Evolutionary conservation across 2,113 vertebrate species (phyloP).

Genomic region (Dipodomys merriami): DNA sequence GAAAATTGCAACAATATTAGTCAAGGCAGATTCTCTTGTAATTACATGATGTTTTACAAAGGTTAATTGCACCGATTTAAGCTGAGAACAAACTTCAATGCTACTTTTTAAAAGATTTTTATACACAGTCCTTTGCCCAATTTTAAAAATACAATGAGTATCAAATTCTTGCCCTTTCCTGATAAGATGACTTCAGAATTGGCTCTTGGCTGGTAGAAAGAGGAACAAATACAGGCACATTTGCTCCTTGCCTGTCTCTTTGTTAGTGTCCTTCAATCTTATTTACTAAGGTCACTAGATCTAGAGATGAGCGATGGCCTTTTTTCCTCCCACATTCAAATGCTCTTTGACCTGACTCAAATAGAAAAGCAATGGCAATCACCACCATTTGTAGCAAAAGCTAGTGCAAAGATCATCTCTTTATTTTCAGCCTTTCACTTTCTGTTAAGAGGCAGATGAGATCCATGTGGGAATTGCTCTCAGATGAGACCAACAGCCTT

Average conservation of each 20-base stretch:
- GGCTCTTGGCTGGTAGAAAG: background rate
- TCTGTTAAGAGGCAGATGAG: background rate
- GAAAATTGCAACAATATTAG: background rate
- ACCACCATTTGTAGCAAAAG: background rate
- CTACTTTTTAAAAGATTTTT: conserved; percentile 3
- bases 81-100: background rate
- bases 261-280: background rate
- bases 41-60: background rate
- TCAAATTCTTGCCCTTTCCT: background rate
- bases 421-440: background rate
- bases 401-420: background rate
- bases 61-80: conserved; percentile 6
- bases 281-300: background rate
- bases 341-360: background rate
- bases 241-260: background rate
- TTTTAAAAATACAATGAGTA: background rate
- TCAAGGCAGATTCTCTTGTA: background rate
- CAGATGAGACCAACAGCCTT: background rate
- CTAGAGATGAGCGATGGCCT: background rate
- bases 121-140: background rate
- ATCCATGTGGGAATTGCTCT: background rate
- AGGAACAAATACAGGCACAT: background rate
- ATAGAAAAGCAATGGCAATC: background rate
- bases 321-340: background rate
- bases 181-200: background rate